Evolutionary conservation across 2,797 vertebrate genomes (phyloP).

Genomic region (Thamnophis elegans): DNA sequence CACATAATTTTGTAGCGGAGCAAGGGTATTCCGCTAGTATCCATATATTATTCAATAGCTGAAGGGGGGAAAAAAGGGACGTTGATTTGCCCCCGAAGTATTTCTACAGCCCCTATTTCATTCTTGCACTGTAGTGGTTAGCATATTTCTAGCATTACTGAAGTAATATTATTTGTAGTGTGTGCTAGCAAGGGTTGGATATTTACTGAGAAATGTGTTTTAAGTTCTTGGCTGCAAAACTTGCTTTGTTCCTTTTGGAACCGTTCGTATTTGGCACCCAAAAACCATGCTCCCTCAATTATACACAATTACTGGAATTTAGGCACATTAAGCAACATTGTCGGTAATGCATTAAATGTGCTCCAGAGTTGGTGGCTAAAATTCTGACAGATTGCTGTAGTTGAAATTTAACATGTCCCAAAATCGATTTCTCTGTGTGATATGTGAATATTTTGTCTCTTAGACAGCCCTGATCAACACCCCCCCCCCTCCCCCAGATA

Average conservation of each 20-base stretch:
- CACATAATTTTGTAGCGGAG: too few species aligned
- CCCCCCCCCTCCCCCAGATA: not conserved
- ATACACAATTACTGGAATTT: not conserved
- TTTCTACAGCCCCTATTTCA: not conserved
- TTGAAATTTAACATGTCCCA: slow-evolving; percentile 31
- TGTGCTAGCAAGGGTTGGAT: not conserved
- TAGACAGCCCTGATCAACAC: not conserved
- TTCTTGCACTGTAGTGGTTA: not conserved
- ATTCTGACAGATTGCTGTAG: slow-evolving; percentile 26
- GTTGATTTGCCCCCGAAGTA: not conserved
- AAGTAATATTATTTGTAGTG: not conserved
- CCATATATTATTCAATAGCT: not conserved
- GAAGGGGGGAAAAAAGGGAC: not conserved
- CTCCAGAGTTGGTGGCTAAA: slow-evolving; percentile 3
- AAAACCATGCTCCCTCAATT: not conserved
- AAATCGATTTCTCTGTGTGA: slow-evolving; percentile 23
- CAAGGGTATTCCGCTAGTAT: not conserved
- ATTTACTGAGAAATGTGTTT: not conserved
- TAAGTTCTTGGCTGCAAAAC: not conserved
- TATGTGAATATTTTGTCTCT: not conserved
- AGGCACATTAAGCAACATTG: not conserved
- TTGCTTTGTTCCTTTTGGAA: not conserved
- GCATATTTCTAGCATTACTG: not conserved
- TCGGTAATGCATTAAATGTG: not conserved
- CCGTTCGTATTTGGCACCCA: not conserved